phyloP scores from a whole-genome alignment of 1,140 invertebrate species.

The Fragariocoptes setiger region DNA sequence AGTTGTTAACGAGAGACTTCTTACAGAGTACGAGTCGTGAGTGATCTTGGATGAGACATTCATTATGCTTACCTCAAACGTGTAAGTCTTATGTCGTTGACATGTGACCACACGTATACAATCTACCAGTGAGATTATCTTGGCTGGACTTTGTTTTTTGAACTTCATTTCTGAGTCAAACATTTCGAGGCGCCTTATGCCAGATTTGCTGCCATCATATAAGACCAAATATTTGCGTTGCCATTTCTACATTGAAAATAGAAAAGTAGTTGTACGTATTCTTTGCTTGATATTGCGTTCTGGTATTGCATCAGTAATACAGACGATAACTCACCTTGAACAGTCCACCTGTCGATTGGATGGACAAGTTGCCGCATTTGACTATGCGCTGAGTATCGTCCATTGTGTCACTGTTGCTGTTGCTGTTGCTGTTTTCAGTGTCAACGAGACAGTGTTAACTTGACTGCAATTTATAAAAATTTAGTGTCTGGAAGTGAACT shows the following conservation, averaged over 20 bases:
- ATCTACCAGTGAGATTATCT: slow-evolving; percentile 45
- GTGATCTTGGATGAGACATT: too few species aligned
- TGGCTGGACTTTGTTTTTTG: slow-evolving; percentile 24
- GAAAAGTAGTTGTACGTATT: too few species aligned
- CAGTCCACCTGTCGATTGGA: background rate
- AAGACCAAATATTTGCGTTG: slow-evolving; percentile 39
- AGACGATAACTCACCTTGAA: background rate
- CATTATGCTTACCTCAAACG: background rate
- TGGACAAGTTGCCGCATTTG: background rate
- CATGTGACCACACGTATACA: slow-evolving; percentile 18
- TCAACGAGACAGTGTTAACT: too few species aligned
- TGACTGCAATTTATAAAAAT: too few species aligned
- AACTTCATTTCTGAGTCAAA: slow-evolving; percentile 39
- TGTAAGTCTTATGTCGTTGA: background rate
- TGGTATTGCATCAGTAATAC: too few species aligned
- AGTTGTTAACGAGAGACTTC: too few species aligned
- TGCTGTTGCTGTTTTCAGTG: too few species aligned
- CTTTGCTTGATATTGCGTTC: too few species aligned
- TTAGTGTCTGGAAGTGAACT: too few species aligned
- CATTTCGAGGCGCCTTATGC: slow-evolving; percentile 44
- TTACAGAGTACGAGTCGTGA: too few species aligned
- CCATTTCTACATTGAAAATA: slow-evolving; percentile 28
- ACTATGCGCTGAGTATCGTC: background rate
- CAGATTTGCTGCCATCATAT: slow-evolving; percentile 43
- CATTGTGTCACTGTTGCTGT: too few species aligned